Evolutionary conservation across 1,140 invertebrate species (phyloP).

Genomic region (Philaenus spumarius): DNA sequence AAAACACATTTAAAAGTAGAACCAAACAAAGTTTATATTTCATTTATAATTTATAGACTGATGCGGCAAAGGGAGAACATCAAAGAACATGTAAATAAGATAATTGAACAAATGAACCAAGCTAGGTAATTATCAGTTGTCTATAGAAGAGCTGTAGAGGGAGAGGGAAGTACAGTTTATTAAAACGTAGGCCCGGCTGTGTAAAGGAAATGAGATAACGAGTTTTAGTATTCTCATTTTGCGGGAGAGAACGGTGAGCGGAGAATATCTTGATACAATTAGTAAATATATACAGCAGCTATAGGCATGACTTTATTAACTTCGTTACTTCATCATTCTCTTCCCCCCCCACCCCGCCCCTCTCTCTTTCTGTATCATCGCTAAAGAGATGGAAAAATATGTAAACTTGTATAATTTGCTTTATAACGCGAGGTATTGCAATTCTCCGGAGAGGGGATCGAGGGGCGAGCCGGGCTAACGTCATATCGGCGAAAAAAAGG

Average conservation of each 20-base stretch:
- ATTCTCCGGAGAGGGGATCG: too few relatives aligned
- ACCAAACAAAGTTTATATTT: too few relatives aligned
- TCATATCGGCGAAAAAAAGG: too few relatives aligned
- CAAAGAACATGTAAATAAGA: too few relatives aligned
- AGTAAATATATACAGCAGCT: background rate
- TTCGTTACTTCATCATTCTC: background rate
- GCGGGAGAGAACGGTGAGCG: background rate
- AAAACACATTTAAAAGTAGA: too few relatives aligned
- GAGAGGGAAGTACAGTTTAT: background rate
- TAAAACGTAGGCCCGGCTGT: background rate
- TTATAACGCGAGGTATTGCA: background rate
- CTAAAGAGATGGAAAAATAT: conserved; percentile 13
- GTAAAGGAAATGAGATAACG: background rate
- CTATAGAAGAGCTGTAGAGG: too few relatives aligned
- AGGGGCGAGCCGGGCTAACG: too few relatives aligned
- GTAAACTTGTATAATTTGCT: conserved; percentile 15
- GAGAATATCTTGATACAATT: background rate
- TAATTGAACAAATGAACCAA: conserved; percentile 10
- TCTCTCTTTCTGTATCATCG: background rate
- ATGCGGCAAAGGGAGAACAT: too few relatives aligned
- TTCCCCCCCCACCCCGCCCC: too few relatives aligned
- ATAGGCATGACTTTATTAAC: conserved; percentile 5
- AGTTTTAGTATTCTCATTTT: conserved; percentile 3
- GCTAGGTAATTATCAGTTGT: background rate
- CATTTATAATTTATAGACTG: too few relatives aligned